Evolutionary conservation across 2,888 invertebrate species (phyloP), one percentile per base, ranked within the genome.

Genomic region (Andrena hattorfiana): DNA sequence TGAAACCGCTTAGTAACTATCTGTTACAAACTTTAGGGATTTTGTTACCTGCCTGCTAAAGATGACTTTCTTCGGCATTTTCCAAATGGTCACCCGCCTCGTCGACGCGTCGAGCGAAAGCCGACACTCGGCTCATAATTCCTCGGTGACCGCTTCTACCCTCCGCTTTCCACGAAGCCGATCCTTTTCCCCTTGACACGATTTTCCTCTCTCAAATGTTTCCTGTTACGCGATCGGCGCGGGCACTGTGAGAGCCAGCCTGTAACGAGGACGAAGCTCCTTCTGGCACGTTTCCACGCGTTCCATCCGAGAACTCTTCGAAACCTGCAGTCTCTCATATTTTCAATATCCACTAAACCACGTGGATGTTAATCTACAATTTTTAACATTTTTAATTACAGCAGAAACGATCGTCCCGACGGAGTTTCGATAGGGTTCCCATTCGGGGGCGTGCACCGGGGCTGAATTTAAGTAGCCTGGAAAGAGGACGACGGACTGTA

Each of bases 201-300:
- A 69, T 60, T 82, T 75, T 71, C 64, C 75, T 60, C 70, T 67
- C 56, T 56, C n/a, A 62, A 70, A 66, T 48, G 81, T 67, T 82
- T 81, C 73, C 81, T 72, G 67, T 72, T 81, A 80, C 72, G 81
- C 62, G 72, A 68, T 81, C 60, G 67, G 35, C 20, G 23, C 7
- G 2, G 20, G 2, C 23, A 13, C 30, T 35, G 56, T 30, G 30
- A 42, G 51, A 66, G 20, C 54, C 20, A n/a, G 13, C 56, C 10
- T 20, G 59, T 32, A 67, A 69, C 67, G 54, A 35, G 67, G 51
- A 30, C 59, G 28, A 80, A 42, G 10, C 42, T 64, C 49, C 54
- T 8, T 35, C 62, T 54, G 28, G 42, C 42, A 42, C 56, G 63
- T 28, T 66, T 59, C 56, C 26, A 49, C 63, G 6, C 35, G 54